phyloP scores from a whole-genome alignment of 2,113 vertebrate species.

The Megaceryle torquata region DNA sequence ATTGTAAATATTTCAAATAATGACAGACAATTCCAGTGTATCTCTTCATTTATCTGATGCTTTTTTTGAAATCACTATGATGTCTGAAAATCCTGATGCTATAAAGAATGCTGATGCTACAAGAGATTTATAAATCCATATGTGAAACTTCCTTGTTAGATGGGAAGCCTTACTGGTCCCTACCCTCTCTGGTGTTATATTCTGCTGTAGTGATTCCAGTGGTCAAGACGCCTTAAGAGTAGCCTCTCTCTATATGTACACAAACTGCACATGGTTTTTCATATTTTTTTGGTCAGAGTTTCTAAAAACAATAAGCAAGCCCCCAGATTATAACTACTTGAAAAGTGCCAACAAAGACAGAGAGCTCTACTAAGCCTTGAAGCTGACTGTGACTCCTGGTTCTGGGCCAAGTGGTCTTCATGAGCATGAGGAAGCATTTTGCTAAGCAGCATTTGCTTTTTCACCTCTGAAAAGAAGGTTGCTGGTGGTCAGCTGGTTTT shows the following conservation, averaged over 20 bases:
- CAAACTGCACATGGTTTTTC: background rate
- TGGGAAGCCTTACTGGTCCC: background rate
- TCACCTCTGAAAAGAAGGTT: background rate
- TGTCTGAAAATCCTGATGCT: background rate
- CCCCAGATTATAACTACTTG: background rate
- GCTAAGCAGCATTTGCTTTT: background rate
- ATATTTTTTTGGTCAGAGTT: background rate
- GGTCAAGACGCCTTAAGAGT: background rate
- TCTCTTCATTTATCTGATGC: background rate
- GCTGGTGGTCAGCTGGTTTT: background rate
- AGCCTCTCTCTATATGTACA: background rate
- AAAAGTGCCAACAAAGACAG: background rate
- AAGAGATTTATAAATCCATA: background rate
- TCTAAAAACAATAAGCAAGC: background rate
- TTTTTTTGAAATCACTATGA: background rate
- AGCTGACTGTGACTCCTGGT: background rate
- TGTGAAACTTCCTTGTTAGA: background rate
- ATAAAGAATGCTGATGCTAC: background rate
- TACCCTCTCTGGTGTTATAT: background rate
- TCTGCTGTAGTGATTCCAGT: background rate
- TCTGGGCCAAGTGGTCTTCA: background rate
- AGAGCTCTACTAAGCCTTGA: background rate
- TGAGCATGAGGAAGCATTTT: background rate
- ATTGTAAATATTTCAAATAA: conserved; percentile 10
- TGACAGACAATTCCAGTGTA: background rate